Conservation (phyloP, 2,888 invertebrate species). For the Notodonta dromedarius region DNA sequence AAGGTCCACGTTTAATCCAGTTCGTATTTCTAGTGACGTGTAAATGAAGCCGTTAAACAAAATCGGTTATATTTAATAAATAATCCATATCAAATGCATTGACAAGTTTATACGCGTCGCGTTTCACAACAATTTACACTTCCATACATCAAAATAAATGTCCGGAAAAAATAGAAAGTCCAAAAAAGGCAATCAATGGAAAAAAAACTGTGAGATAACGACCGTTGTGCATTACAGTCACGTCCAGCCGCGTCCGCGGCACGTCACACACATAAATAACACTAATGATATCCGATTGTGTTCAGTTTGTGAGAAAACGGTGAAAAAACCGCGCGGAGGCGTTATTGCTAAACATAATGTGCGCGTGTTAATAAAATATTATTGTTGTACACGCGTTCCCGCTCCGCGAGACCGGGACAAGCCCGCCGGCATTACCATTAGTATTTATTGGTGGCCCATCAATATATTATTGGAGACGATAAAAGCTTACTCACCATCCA, state of each 20-base stretch:
- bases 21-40: no score
- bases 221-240: slow-evolving; percentile 62
- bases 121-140: not conserved
- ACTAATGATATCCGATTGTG: slow-evolving; percentile 78
- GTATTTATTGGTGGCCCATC: not conserved
- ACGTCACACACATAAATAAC: slow-evolving; percentile 76
- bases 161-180: slow-evolving; percentile 25
- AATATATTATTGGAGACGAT: not conserved
- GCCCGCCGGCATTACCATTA: not conserved
- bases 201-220: slow-evolving; percentile 53
- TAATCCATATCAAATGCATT: not conserved
- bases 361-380: slow-evolving; percentile 40
- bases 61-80: not conserved
- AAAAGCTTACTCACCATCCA: no score
- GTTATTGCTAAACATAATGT: slow-evolving; percentile 39
- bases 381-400: slow-evolving; percentile 18
- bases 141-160: slow-evolving; percentile 1
- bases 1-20: no score
- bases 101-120: not conserved
- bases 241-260: slow-evolving; percentile 62
- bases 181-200: slow-evolving; percentile 53
- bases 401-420: not conserved
- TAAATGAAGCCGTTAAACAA: no score
- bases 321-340: slow-evolving; percentile 21
- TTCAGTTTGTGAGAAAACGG: slow-evolving; percentile 50